A percentile compares a stretch with the other conserved stretches of the same genome.
Evolutionary conservation across 1,140 invertebrate species (phyloP).

Genomic region (Patella vulgata): DNA sequence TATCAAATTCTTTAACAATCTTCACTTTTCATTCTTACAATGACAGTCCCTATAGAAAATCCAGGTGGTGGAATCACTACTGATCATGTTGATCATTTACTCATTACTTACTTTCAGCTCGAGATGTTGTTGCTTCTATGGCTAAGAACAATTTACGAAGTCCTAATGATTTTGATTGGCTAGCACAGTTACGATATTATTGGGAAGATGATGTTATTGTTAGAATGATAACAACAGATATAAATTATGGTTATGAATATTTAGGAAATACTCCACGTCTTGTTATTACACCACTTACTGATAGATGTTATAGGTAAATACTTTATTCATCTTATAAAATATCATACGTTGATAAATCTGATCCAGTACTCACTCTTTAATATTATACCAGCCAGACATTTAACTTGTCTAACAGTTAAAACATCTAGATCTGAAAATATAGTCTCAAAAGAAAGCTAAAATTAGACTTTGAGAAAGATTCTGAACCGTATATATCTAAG

Average conservation of each 20-base stretch:
- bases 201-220: constrained; percentile 64
- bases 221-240: constrained; percentile 66
- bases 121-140: constrained; percentile 77
- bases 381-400: no score
- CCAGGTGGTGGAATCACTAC: no score
- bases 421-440: no score
- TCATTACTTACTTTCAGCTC: constrained; percentile 73
- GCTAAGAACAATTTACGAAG: constrained; percentile 53
- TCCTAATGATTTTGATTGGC: constrained; percentile 65
- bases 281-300: constrained; percentile 68
- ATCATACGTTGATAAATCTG: not conserved
- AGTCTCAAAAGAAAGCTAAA: no score
- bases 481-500: no score
- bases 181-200: constrained; percentile 67
- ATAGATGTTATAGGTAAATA: constrained; percentile 70
- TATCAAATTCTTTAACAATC: not conserved
- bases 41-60: no score
- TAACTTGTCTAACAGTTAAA: no score
- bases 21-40: no score
- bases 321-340: not conserved
- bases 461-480: no score
- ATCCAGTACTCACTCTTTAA: not conserved
- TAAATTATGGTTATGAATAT: constrained; percentile 69
- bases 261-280: constrained; percentile 67
- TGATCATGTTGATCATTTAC: no score